Evolutionary conservation across 2,888 invertebrate genomes (phyloP).

Genomic region (Sarcophaga caerulescens): DNA sequence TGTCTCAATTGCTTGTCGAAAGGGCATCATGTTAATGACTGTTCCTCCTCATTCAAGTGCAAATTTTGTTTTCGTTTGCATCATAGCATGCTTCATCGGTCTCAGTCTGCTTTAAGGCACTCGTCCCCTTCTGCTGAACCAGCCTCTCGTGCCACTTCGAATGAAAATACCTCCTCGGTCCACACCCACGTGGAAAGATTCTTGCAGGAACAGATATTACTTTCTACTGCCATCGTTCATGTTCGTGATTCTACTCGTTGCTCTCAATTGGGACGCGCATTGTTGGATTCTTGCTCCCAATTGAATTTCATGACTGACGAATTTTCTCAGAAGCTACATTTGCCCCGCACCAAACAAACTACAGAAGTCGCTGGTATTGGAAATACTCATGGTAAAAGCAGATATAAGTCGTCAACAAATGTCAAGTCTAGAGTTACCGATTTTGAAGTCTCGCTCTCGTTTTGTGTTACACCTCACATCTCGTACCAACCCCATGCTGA

Average conservation of each 20-base stretch:
- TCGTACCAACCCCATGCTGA: conserved; percentile 67
- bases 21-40: conserved; percentile 36
- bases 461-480: conserved; percentile 64
- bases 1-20: conserved; percentile 38
- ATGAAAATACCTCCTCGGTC: conserved; percentile 2
- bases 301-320: conserved; percentile 52
- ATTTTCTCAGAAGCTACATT: conserved; percentile 28
- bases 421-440: conserved; percentile 56
- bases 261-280: conserved; percentile 51
- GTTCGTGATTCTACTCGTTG: conserved; percentile 48
- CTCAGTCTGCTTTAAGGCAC: not conserved
- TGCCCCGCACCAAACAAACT: conserved; percentile 37
- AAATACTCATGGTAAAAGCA: conserved; percentile 37
- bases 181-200: conserved; percentile 51
- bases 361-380: conserved; percentile 58
- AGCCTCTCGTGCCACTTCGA: conserved; percentile 3
- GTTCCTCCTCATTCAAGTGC: conserved; percentile 42
- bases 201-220: conserved; percentile 43
- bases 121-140: conserved; percentile 18
- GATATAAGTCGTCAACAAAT: conserved; percentile 48
- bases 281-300: conserved; percentile 62
- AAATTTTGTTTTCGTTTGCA: conserved; percentile 22
- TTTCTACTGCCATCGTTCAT: conserved; percentile 64
- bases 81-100: conserved; percentile 24
- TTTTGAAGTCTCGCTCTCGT: conserved; percentile 55